Evolutionary conservation across 92 coral and sea anemone genomes (phyloP).

Genomic region (Epizoanthus illoricatus): DNA sequence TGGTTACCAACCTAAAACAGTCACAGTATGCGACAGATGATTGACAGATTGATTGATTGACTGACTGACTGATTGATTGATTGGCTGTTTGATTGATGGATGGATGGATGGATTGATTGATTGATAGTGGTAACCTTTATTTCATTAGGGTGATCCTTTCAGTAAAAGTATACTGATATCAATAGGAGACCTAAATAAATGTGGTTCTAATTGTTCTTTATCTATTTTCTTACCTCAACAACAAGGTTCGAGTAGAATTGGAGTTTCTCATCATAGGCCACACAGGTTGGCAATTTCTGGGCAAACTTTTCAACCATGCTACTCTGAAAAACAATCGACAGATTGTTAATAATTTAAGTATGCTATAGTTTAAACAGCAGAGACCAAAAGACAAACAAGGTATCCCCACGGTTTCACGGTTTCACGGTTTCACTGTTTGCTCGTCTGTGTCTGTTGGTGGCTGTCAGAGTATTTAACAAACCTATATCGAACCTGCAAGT

Average conservation of each 20-base stretch:
- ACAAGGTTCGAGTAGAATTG: constrained; percentile 98
- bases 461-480: too few relatives aligned
- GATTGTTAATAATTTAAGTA: neutral
- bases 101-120: too few relatives aligned
- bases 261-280: constrained; percentile 94
- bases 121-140: too few relatives aligned
- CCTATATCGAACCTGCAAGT: too few relatives aligned
- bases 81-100: neutral
- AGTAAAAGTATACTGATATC: too few relatives aligned
- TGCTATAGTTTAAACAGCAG: neutral
- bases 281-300: constrained; percentile 91
- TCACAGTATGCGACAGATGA: neutral
- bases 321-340: constrained; percentile 52
- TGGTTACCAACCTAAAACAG: constrained; percentile 88
- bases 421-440: too few relatives aligned
- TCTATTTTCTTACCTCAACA: constrained; percentile 68
- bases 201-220: neutral
- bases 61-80: neutral
- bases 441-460: too few relatives aligned
- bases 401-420: too few relatives aligned
- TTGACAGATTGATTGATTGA: too few relatives aligned
- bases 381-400: neutral
- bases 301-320: constrained; percentile 99
- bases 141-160: too few relatives aligned
- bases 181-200: too few relatives aligned